phyloP scores from a whole-genome alignment of 2,113 vertebrate genomes.

The Bubo bubo region DNA sequence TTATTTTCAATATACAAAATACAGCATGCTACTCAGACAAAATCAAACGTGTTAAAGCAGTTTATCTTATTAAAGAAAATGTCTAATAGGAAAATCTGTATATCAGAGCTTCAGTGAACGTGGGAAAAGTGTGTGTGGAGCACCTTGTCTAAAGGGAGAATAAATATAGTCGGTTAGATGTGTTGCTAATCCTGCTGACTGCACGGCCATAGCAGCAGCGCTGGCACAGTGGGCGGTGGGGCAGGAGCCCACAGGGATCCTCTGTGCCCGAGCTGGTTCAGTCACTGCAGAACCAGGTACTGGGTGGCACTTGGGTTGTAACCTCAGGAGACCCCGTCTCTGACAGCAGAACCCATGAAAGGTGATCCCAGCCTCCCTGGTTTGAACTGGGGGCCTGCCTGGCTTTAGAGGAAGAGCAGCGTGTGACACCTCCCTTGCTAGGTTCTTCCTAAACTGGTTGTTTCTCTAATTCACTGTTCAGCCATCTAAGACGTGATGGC shows the following conservation, averaged over 20 bases:
- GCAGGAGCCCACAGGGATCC: neutral
- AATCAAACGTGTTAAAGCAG: neutral
- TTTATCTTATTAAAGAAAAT: neutral
- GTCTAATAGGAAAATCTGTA: neutral
- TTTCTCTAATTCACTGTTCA: neutral
- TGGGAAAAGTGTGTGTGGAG: neutral
- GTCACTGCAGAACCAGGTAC: neutral
- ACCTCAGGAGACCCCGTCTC: fast-evolving
- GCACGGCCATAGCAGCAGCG: neutral
- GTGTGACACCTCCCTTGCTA: neutral
- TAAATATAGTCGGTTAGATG: fast-evolving
- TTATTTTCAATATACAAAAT: neutral
- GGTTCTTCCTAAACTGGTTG: neutral
- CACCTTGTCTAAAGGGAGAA: neutral
- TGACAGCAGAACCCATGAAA: neutral
- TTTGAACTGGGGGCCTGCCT: neutral
- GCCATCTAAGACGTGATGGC: neutral
- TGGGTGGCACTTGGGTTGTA: neutral
- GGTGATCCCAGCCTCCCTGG: neutral
- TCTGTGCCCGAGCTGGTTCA: no score
- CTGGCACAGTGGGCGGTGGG: neutral
- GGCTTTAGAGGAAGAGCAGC: neutral
- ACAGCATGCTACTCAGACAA: neutral
- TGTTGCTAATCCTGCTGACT: fast-evolving
- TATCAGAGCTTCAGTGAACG: neutral